These are phyloP conservation scores for Blera fallax DNA, from an alignment of 2,888 invertebrate species.

Conservation along the genomic window DNA sequence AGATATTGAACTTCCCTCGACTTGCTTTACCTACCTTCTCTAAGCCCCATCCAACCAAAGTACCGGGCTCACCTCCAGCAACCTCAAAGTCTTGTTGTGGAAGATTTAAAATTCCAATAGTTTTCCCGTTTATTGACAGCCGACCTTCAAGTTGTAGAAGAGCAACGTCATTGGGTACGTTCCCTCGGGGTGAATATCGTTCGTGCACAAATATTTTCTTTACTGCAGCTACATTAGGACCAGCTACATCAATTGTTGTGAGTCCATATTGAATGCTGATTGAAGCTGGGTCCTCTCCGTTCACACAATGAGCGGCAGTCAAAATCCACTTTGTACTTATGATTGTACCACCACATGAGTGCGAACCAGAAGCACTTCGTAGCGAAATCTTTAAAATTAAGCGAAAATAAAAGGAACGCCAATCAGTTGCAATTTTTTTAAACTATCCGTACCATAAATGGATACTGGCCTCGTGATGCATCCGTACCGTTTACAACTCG, in stretches of 20 bases:
- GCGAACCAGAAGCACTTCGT: constrained; percentile 62
- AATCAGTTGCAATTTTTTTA: not conserved
- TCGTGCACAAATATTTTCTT: constrained; percentile 76
- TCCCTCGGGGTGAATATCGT: constrained; percentile 74
- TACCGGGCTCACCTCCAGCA: constrained; percentile 74
- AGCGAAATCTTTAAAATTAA: constrained; percentile 40
- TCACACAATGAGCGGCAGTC: constrained; percentile 80
- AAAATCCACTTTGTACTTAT: constrained; percentile 77
- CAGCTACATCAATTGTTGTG: constrained; percentile 74
- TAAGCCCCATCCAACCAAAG: constrained; percentile 80
- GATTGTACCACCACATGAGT: constrained; percentile 78
- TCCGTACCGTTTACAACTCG: constrained; percentile 79
- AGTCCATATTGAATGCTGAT: constrained; percentile 79
- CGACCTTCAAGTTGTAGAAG: constrained; percentile 75
- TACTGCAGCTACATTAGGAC: constrained; percentile 75
- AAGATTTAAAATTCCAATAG: constrained; percentile 69
- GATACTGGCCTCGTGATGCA: constrained; percentile 75
- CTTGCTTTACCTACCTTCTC: constrained; percentile 75
- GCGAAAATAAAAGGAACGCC: not conserved
- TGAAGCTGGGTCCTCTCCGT: constrained; percentile 66
- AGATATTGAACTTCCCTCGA: too few species aligned
- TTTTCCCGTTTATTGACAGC: constrained; percentile 42
- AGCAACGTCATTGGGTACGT: constrained; percentile 77
- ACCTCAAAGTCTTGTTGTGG: constrained; percentile 74
- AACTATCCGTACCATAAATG: constrained; percentile 76